Evolutionary conservation across 2,888 invertebrate genomes (phyloP), one percentile per base, ranked within the genome.

Genomic region (Magallana nippona): DNA sequence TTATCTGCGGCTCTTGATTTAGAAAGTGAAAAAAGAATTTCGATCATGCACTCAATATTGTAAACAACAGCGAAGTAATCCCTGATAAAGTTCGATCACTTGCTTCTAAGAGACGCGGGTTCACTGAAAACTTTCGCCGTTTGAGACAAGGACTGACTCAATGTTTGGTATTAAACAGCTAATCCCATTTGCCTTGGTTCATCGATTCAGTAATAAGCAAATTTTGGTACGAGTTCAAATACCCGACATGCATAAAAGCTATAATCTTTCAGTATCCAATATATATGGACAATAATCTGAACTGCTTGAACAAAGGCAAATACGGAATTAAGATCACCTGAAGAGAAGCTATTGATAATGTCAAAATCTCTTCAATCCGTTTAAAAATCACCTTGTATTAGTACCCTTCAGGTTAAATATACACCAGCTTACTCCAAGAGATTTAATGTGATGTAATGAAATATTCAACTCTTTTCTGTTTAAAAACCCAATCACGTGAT

Each of bases 371-470:
- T 71, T 71, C 19, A 22, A 71, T 71, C 71, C 71, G 71, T 71
- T 71, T 71, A 71, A 71, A 63, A 71, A 71, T 71, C 71, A 71
- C 71, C 71, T 71, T 71, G 71, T 71, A 71, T 27, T 71, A 71
- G 22, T 71, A 32, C 71, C 71, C 27, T 22, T 71, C 27, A 71
- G 71, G 71, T 71, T 71, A 71, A 71, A 71, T 71, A 71, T 44
- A 44, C 44, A 44, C 71, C 11, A 15, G 22, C 32, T 60, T 60
- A 60, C 60, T 60, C 60, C 60, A 60, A 10, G 60, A 19, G 60
- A 60, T 19, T 32, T 71, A 27, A 71, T 71, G 71, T 71, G 71
- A 71, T 22, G 71, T 22, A 71, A 71, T 71, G 27, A 27, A 71
- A 71, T 71, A 71, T 71, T 22, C 71, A 71, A 71, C 32, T 22